Conservation (phyloP, 2,797 vertebrate species). For the Nannoperca australis region DNA sequence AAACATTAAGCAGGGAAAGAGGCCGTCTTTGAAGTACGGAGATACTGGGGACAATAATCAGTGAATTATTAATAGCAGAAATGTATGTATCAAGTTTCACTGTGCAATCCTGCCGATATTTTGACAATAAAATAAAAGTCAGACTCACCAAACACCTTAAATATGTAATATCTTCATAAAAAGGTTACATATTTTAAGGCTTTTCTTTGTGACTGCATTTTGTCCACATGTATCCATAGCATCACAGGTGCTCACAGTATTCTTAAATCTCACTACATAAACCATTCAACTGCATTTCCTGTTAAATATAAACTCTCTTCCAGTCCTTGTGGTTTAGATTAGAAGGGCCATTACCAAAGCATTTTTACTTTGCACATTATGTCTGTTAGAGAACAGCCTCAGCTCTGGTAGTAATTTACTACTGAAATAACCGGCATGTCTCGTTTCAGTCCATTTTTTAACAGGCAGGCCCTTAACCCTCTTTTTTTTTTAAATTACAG, state of each 20-base stretch:
- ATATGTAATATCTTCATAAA: neutral
- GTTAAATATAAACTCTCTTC: neutral
- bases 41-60: neutral
- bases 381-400: slow-evolving; percentile 38
- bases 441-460: slow-evolving; percentile 58
- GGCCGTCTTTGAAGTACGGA: neutral
- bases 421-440: slow-evolving; percentile 40
- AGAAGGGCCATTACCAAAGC: slow-evolving; percentile 19
- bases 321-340: slow-evolving; percentile 11
- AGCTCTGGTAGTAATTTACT: slow-evolving; percentile 44
- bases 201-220: neutral
- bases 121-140: neutral
- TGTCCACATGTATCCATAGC: neutral
- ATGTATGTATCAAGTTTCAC: neutral
- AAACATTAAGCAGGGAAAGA: slow-evolving; percentile 4
- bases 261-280: neutral
- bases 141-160: neutral
- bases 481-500: slow-evolving; percentile 35
- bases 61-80: neutral
- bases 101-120: neutral
- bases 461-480: slow-evolving; percentile 25
- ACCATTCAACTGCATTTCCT: slow-evolving; percentile 20
- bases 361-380: slow-evolving; percentile 32
- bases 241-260: too few species aligned
- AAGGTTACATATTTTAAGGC: neutral